phyloP scores from a whole-genome alignment of 2,888 invertebrate genomes.

The Perdita meconis region DNA sequence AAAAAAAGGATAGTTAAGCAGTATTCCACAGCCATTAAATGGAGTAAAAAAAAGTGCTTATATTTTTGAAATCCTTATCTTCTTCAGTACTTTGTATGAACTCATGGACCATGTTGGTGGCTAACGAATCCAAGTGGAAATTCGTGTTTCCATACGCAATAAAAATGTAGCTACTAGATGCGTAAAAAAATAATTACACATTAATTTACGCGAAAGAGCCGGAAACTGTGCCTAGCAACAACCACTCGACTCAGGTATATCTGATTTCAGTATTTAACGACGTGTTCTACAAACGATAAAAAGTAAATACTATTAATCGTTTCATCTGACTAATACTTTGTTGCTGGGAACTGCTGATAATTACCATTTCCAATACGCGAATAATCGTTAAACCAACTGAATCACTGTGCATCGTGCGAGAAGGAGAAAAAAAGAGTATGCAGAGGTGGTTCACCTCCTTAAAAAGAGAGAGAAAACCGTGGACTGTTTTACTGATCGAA shows the following conservation, averaged over 20 bases:
- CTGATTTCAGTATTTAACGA: constrained; percentile 2
- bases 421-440: not conserved
- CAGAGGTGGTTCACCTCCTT: not conserved
- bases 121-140: too few species aligned
- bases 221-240: constrained; percentile 43
- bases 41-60: too few species aligned
- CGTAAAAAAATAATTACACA: too few species aligned
- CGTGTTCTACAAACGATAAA: not conserved
- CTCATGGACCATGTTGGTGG: too few species aligned
- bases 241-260: constrained; percentile 2
- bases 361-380: constrained; percentile 16
- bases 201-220: constrained; percentile 1
- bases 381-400: constrained; percentile 9
- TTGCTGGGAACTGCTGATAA: not conserved
- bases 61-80: too few species aligned
- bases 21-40: too few species aligned
- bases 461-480: not conserved
- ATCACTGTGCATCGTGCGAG: constrained; percentile 8
- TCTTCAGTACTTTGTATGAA: too few species aligned
- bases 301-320: constrained; percentile 11
- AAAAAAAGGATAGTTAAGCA: too few species aligned
- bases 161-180: too few species aligned
- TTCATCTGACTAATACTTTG: constrained; percentile 12
- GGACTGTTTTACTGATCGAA: constrained; percentile 5
- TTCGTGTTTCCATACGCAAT: too few species aligned